Percentiles rank a stretch among this genome's conserved stretches.
These are phyloP conservation scores for Mormoops blainvillei DNA, from an alignment of 2,113 vertebrate genomes.

Conservation along the genomic window DNA sequence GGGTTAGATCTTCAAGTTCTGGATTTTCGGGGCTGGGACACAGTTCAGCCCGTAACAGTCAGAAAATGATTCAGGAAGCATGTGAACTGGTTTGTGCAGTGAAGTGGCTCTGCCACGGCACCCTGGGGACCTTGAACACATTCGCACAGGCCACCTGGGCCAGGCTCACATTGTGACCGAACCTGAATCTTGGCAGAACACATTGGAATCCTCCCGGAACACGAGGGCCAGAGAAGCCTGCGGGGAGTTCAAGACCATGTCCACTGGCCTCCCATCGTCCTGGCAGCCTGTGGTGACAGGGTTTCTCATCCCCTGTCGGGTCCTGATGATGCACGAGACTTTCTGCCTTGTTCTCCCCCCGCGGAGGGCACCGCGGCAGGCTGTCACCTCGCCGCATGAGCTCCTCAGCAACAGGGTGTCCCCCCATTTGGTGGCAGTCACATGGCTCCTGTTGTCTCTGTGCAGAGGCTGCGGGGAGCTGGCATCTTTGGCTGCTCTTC, in stretches of 20 bases:
- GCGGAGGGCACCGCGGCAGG: background rate
- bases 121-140: background rate
- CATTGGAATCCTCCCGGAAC: background rate
- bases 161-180: background rate
- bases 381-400: background rate
- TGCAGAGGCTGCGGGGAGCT: background rate
- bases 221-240: rapidly evolving
- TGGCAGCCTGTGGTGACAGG: background rate
- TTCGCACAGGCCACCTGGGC: background rate
- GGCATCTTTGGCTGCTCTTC: background rate
- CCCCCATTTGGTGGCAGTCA: background rate
- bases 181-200: background rate
- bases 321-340: background rate
- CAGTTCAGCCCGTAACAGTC: background rate
- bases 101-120: background rate
- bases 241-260: background rate
- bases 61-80: background rate
- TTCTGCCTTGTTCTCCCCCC: background rate
- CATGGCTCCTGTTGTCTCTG: background rate
- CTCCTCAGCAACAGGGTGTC: too few species aligned
- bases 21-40: background rate
- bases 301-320: background rate
- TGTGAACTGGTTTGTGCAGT: background rate
- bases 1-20: background rate
- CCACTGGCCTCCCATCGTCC: background rate